These are phyloP conservation scores for Myotis daubentonii DNA, from an alignment of 2,797 vertebrate genomes.

Conservation along the genomic window DNA sequence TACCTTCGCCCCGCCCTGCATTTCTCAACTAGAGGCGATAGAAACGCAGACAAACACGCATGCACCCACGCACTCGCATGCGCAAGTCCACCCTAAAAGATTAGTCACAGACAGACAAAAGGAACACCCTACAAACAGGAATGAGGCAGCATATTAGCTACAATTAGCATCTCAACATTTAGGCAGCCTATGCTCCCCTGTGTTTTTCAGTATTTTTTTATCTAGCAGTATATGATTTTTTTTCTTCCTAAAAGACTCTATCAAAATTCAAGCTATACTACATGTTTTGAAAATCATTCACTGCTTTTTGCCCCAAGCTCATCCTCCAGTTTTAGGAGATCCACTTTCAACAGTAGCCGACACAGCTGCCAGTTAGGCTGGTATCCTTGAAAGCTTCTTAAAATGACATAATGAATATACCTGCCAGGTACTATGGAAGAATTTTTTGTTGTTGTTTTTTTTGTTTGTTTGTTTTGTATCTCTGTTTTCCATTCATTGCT, in stretches of 20 bases:
- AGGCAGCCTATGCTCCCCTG: background rate
- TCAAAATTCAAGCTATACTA: constrained; percentile 18
- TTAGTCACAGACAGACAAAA: background rate
- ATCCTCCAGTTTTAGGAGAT: constrained; percentile 21
- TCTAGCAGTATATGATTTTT: background rate
- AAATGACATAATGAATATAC: background rate
- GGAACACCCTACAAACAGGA: background rate
- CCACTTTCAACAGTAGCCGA: constrained; percentile 28
- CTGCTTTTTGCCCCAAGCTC: constrained; percentile 28
- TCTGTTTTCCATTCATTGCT: background rate
- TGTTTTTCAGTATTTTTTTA: background rate
- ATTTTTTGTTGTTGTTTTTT: background rate
- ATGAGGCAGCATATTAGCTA: background rate
- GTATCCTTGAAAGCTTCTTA: background rate
- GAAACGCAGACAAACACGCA: background rate
- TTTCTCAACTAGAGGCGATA: background rate
- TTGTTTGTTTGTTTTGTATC: constrained; percentile 2
- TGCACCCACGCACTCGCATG: background rate
- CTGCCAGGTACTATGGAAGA: background rate
- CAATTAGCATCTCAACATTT: background rate
- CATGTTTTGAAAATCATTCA: constrained; percentile 34
- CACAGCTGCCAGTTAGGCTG: constrained; percentile 52
- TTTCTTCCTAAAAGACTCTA: background rate
- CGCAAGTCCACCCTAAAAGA: background rate
- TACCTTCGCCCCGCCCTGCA: background rate